Base-by-base conservation (phyloP, 2,888 invertebrate genomes). In the Drosophila mimica region DNA sequence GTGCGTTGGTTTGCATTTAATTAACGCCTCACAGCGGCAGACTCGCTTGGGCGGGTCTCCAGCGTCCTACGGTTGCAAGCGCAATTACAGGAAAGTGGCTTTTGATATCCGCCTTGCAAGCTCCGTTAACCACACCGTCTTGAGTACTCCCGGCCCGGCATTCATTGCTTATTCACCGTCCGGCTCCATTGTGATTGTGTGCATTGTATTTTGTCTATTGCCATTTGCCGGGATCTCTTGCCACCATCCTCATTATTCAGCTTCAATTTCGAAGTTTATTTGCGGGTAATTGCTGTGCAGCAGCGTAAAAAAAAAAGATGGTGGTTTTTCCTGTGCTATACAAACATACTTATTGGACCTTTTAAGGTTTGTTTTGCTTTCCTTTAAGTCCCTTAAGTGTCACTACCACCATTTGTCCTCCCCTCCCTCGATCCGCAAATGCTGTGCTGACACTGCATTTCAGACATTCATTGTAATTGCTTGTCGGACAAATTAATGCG, bases 401-500 rank as follows among this genome's bases (percentile, higher is more conserved):
- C 33, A 38, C 28, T 28, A 15, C n/a, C 30, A 49, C 9, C 49
- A 17, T 17, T 7, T 9, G 13, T 15, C 2, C 4, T 15, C 2
- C 4, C 20, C 9, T 28, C 2, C 25, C 20, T n/a, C 7, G 20
- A 25, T 15, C 15, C 34, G 13, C 20, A 3, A 30, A 28, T 11
- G 30, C 20, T 46, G 7, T 28, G 54, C 54, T 60, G 59, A 57
- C 52, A 61, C 15, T 71, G 74, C 64, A 68, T 59, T 74, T 43
- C 74, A 61, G 69, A 53, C 70, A 75, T 59, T 73, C 66, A 46
- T 66, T 80, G 80, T 84, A 84, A 83, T 83, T 85, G 83, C 76
- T 80, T 85, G 80, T 85, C 78, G 76, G 74, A 85, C 83, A 83
- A 83, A 83, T 83, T 84, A 83, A 83, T 83, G 76, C 85, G 82